Conservation (phyloP, 2,797 vertebrate genomes). For the Hoplostethus mediterraneus region DNA sequence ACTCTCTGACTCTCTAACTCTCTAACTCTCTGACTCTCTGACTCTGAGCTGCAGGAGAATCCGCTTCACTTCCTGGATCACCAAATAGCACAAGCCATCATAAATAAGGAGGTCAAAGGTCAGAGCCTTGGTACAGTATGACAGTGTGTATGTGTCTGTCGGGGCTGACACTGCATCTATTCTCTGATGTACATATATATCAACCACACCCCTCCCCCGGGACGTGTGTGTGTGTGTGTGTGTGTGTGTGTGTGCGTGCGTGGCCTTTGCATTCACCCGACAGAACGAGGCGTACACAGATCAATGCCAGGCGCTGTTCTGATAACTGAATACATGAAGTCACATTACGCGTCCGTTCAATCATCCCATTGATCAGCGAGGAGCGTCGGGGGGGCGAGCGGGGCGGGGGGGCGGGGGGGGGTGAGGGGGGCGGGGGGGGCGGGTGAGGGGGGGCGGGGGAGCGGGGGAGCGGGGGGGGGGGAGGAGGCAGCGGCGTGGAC, state of each 20-base stretch:
- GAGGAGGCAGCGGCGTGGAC: neutral
- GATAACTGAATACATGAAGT: slow-evolving; percentile 76
- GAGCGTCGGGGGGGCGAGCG: neutral
- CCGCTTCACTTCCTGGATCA: no score
- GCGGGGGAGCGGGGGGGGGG: neutral
- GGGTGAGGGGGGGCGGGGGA: neutral
- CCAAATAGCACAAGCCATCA: no score
- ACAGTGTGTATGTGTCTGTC: no score
- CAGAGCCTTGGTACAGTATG: no score
- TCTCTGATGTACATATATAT: no score
- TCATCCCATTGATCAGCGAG: slow-evolving; percentile 35
- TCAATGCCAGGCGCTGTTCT: slow-evolving; percentile 72
- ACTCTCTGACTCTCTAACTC: no score
- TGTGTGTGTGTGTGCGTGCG: slow-evolving; percentile 3
- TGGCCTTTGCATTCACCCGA: neutral
- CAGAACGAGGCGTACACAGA: slow-evolving; percentile 66
- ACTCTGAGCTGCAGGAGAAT: no score
- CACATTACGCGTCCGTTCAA: slow-evolving; percentile 56
- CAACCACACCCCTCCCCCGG: neutral
- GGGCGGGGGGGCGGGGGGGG: neutral
- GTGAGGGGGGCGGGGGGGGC: neutral
- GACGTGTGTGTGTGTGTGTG: no score
- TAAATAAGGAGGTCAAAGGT: no score
- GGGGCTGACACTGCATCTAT: neutral
- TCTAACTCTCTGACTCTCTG: no score